Percentiles rank a stretch among this genome's conserved stretches.
Evolutionary conservation across 2,888 invertebrate species (phyloP).

Genomic region (Byasa hedistus): DNA sequence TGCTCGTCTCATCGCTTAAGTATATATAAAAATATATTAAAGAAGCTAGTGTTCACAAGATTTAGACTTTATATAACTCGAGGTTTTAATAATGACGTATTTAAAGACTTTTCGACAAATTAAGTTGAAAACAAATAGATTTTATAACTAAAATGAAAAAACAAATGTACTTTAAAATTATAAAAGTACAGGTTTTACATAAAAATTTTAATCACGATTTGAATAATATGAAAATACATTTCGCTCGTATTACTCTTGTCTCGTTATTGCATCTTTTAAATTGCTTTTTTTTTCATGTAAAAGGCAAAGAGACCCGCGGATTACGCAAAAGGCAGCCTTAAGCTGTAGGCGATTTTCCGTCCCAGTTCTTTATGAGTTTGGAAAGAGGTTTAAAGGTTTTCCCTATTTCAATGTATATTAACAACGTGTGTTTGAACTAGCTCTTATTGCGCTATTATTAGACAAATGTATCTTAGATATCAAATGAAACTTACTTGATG

Average conservation of each 20-base stretch:
- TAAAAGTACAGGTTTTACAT: neutral
- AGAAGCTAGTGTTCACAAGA: too few relatives aligned
- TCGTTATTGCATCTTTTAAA: conserved; percentile 36
- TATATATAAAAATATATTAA: too few relatives aligned
- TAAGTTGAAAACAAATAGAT: too few relatives aligned
- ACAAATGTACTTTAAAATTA: too few relatives aligned
- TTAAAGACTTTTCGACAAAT: too few relatives aligned
- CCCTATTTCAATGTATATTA: conserved; percentile 41
- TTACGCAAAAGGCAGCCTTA: conserved; percentile 58
- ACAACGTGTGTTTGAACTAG: conserved; percentile 25
- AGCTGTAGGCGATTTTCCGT: conserved; percentile 54
- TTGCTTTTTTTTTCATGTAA: conserved; percentile 53
- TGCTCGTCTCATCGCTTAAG: too few relatives aligned
- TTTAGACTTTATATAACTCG: too few relatives aligned
- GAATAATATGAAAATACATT: conserved; percentile 5
- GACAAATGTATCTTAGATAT: conserved; percentile 14
- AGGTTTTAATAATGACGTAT: too few relatives aligned
- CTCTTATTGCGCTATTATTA: conserved; percentile 19
- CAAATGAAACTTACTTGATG: too few relatives aligned
- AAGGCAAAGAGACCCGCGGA: conserved; percentile 43
- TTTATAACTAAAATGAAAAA: too few relatives aligned
- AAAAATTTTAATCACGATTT: neutral
- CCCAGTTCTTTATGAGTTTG: conserved; percentile 42
- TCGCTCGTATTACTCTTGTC: conserved; percentile 9
- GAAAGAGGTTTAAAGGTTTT: conserved; percentile 43